phyloP scores from a whole-genome alignment of 2,113 vertebrate species.

The Periophthalmus modestus region DNA sequence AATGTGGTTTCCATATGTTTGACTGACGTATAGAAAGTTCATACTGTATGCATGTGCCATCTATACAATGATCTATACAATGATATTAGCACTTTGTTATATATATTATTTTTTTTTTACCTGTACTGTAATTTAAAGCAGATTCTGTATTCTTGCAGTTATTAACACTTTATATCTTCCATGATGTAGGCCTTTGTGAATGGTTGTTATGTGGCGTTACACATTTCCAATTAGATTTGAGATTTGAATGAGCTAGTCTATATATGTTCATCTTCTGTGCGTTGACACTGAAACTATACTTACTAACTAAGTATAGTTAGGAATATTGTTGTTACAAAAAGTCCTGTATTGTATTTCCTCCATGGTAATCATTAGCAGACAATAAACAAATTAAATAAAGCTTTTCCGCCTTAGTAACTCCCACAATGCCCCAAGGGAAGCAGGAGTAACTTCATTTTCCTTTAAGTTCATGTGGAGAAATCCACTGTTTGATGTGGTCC shows the following conservation, averaged over 20 bases:
- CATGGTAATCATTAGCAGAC: conserved; percentile 24
- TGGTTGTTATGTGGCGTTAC: background rate
- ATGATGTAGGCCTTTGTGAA: background rate
- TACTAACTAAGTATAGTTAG: too few species aligned
- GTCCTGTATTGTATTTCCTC: background rate
- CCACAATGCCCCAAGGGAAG: conserved; percentile 10
- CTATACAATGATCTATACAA: too few species aligned
- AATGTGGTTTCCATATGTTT: background rate
- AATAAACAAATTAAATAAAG: conserved; percentile 25
- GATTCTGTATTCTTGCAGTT: too few species aligned
- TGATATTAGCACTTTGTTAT: too few species aligned
- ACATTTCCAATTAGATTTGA: background rate
- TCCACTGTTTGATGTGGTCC: background rate
- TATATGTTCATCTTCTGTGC: background rate
- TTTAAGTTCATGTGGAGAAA: conserved; percentile 30
- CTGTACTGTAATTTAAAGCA: too few species aligned
- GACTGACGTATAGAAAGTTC: too few species aligned
- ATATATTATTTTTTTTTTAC: too few species aligned
- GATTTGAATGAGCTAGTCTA: background rate
- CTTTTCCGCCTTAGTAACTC: conserved; percentile 24
- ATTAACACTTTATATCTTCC: too few species aligned
- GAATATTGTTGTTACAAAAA: background rate
- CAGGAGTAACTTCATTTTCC: conserved; percentile 30
- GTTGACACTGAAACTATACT: background rate
- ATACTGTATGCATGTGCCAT: too few species aligned